Evolutionary conservation across 1,140 invertebrate species (phyloP), one percentile per base, ranked within the genome.

Genomic region (Dendrolimus kikuchii): DNA sequence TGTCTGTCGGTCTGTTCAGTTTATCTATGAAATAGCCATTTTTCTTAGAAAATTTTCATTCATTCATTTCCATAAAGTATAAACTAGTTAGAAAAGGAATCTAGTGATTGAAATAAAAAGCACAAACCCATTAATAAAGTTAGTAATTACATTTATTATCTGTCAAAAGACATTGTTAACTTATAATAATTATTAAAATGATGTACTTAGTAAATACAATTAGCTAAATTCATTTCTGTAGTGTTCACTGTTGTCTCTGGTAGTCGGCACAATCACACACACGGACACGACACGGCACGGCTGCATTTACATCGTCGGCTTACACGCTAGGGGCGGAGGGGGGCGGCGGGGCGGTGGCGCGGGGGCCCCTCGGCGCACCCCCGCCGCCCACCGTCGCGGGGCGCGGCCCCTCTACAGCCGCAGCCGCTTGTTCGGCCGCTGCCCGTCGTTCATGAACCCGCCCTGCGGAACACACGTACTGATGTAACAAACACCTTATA

Each of bases 131-230:
- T 57, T 54, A 38, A 43, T 40, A 50, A 49, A 70, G 74, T 82
- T 82, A 82, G 76, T 80, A 77, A 74, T 80, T 76, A 62, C 62
- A 74, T 85, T 85, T 85, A 85, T 82, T 85, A 80, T 63, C 63
- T 81, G 82, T 81, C 80, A 86, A 83, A 78, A 83, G 75, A 81
- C 75, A 76, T 51, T 46, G 6, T 46, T 83, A 80, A 68, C 77
- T 81, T 77, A 80, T 60, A 80, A 76, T 75, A 72, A 71, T 66
- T 73, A 23, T 23, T 71, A 64, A 70, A 71, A 71, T 62, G 58
- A 71, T 83, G 80, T 83, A 86, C 82, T 86, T 83, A 83, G 82
- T 86, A 86, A 86, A 86, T 86, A 86, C 69, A 86, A 86, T 83
- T 86, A 75, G 70, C 82, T 86, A 86, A 74, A 83, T 83, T 86